phyloP scores from a whole-genome alignment of 2,888 invertebrate species.

The Eristalinus sepulchralis region DNA sequence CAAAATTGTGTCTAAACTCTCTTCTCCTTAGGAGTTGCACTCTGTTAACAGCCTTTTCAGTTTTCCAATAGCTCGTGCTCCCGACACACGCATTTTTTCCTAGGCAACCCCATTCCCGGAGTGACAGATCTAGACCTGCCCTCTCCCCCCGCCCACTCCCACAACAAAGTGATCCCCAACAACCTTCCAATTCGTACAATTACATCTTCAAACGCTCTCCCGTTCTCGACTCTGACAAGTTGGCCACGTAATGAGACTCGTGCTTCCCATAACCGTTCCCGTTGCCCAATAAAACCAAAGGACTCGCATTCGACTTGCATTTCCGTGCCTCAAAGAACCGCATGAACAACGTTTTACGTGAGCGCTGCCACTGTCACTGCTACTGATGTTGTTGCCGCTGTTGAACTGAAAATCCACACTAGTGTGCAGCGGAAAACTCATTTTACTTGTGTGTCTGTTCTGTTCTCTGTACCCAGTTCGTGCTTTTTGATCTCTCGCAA shows the following conservation, averaged over 20 bases:
- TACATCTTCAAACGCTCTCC: neutral
- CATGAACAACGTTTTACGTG: neutral
- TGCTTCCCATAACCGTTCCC: neutral
- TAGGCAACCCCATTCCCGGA: too few relatives aligned
- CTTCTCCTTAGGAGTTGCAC: too few relatives aligned
- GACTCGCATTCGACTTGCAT: neutral
- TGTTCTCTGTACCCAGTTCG: neutral
- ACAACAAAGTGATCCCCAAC: neutral
- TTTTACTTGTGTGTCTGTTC: slow-evolving; percentile 4
- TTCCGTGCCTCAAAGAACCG: neutral
- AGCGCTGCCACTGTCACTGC: too few relatives aligned
- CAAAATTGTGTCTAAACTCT: too few relatives aligned
- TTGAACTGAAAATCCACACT: slow-evolving; percentile 16
- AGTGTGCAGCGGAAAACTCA: slow-evolving; percentile 51
- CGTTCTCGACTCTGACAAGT: neutral
- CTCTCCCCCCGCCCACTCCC: too few relatives aligned
- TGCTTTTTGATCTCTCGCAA: slow-evolving; percentile 7
- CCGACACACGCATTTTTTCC: too few relatives aligned
- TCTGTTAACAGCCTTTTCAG: too few relatives aligned
- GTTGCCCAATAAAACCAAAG: neutral
- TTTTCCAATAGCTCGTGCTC: too few relatives aligned
- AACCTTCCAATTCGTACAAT: neutral
- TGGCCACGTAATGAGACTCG: neutral
- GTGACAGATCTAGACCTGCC: too few relatives aligned
- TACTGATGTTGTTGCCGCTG: neutral